Percentiles rank a stretch among this genome's conserved stretches.
Conservation (phyloP, 2,888 invertebrate species). For the Lasioglossum oenotherae region DNA sequence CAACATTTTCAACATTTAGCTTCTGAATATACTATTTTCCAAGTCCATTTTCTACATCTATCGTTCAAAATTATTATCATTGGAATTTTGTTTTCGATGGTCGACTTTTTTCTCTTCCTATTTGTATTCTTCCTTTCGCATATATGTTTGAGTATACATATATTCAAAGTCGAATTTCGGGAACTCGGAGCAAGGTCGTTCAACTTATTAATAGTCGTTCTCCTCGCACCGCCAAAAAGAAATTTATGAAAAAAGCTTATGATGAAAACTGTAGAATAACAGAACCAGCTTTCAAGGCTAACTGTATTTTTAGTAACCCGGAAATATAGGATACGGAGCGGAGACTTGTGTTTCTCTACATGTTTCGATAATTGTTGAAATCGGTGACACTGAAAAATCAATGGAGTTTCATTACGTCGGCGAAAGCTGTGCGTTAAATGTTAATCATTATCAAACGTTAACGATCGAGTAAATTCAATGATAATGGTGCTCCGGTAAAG, state of each 20-base stretch:
- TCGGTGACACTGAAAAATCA: background rate
- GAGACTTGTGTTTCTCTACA: constrained; percentile 22
- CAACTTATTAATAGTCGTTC: constrained; percentile 60
- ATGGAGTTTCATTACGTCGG: background rate
- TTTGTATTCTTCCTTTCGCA: background rate
- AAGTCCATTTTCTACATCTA: no score
- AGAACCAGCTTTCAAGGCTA: constrained; percentile 57
- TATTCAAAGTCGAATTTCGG: constrained; percentile 16
- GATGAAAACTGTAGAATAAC: constrained; percentile 61
- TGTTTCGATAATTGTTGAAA: constrained; percentile 26
- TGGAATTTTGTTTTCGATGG: background rate
- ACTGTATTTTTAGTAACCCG: constrained; percentile 63
- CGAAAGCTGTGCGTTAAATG: background rate
- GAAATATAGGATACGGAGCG: constrained; percentile 47
- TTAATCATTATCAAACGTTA: background rate
- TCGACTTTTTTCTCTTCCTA: background rate
- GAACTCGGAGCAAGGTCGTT: constrained; percentile 49
- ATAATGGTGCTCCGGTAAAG: background rate
- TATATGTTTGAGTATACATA: background rate
- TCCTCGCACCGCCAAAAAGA: constrained; percentile 40
- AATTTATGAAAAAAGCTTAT: constrained; percentile 54
- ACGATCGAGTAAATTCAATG: background rate
- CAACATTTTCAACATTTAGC: no score
- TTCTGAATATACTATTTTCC: no score
- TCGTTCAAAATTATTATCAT: background rate